phyloP scores from a whole-genome alignment of 2,113 vertebrate species.

The Chaetops frenatus region DNA sequence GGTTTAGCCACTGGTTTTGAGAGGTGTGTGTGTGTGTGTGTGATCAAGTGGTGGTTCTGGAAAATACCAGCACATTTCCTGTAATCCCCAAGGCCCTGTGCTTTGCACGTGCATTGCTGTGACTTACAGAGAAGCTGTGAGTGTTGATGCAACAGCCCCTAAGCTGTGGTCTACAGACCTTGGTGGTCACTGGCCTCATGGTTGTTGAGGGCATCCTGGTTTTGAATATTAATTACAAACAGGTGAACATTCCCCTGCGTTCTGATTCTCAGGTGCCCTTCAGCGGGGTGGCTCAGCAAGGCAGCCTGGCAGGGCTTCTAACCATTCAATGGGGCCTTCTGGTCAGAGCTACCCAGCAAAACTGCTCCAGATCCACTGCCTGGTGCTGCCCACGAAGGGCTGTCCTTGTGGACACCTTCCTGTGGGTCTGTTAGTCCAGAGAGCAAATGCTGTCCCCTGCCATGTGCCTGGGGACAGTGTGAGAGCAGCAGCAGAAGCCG shows the following conservation, averaged over 20 bases:
- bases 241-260: rapidly evolving
- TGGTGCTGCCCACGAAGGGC: background rate
- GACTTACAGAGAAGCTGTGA: background rate
- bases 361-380: rapidly evolving
- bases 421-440: no score
- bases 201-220: background rate
- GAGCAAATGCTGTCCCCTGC: rapidly evolving
- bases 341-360: background rate
- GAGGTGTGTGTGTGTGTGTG: no score
- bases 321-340: background rate
- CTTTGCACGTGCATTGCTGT: background rate
- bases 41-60: background rate
- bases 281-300: rapidly evolving
- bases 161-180: background rate
- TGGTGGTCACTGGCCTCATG: background rate
- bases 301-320: background rate
- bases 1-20: background rate
- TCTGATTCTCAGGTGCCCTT: background rate
- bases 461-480: rapidly evolving
- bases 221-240: background rate
- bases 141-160: background rate
- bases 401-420: background rate
- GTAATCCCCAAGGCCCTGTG: background rate
- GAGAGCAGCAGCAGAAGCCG: background rate
- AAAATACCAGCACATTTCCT: background rate